Conservation (phyloP, 2,888 invertebrate species). For the Apamea crenata region DNA sequence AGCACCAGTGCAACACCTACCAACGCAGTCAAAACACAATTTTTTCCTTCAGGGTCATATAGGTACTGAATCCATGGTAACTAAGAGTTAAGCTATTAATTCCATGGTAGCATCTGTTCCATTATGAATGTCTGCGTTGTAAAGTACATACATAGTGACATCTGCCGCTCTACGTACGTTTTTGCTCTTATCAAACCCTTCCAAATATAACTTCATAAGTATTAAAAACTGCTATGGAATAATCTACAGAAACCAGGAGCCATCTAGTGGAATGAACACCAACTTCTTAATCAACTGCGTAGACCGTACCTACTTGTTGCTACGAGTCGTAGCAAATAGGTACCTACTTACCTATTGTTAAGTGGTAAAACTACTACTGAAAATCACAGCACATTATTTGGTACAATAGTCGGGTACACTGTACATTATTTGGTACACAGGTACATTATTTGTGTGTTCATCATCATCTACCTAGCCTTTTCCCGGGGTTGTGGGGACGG, state of each 20-base stretch:
- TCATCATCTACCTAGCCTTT: no score
- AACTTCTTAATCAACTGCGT: conserved; percentile 6
- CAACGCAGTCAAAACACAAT: no score
- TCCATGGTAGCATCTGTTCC: not conserved
- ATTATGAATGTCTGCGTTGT: not conserved
- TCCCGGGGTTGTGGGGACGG: no score
- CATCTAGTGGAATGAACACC: conserved; percentile 10
- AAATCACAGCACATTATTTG: no score
- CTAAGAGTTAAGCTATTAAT: no score
- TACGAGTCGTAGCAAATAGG: not conserved
- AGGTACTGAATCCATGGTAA: no score
- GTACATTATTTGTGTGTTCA: not conserved
- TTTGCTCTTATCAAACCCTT: not conserved
- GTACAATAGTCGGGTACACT: no score
- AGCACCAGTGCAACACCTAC: no score
- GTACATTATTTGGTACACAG: no score
- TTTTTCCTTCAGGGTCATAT: no score
- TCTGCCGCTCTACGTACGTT: not conserved
- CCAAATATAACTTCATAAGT: not conserved
- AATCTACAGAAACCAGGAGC: conserved; percentile 9
- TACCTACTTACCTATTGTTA: not conserved
- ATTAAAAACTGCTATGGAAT: not conserved
- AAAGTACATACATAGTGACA: not conserved
- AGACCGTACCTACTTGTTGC: no score
- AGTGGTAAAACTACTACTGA: not conserved